Percentiles rank a stretch among this genome's conserved stretches.
Conservation (phyloP, 2,797 vertebrate genomes). For the Gephyroberyx darwinii region DNA sequence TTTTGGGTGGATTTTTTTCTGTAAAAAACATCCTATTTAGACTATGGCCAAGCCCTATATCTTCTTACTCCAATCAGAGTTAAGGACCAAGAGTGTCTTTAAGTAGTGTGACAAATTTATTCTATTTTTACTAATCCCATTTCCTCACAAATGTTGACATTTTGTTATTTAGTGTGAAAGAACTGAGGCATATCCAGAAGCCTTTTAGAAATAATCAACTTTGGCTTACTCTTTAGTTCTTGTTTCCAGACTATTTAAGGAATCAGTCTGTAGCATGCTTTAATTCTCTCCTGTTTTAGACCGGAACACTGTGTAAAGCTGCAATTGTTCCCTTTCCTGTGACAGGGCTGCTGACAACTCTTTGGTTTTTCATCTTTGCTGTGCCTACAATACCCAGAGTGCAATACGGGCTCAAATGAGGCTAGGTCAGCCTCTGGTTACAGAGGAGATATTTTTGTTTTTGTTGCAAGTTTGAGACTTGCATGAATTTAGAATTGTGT, state of each 20-base stretch:
- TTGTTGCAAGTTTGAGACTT: slow-evolving; percentile 80
- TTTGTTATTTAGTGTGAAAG: slow-evolving; percentile 64
- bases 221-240: slow-evolving; percentile 46
- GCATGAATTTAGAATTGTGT: slow-evolving; percentile 74
- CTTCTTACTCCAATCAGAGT: slow-evolving; percentile 50
- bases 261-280: slow-evolving; percentile 53
- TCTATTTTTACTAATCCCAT: slow-evolving; percentile 65
- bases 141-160: slow-evolving; percentile 49
- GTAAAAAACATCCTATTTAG: slow-evolving; percentile 46
- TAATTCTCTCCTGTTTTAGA: slow-evolving; percentile 51
- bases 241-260: slow-evolving; percentile 43
- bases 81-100: slow-evolving; percentile 38
- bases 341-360: slow-evolving; percentile 54
- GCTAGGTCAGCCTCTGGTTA: slow-evolving; percentile 67
- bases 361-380: slow-evolving; percentile 52
- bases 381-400: slow-evolving; percentile 77
- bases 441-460: slow-evolving; percentile 65
- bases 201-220: slow-evolving; percentile 67
- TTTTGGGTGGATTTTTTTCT: slow-evolving; percentile 26
- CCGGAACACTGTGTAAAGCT: slow-evolving; percentile 62
- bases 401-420: slow-evolving; percentile 69
- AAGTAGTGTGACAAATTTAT: slow-evolving; percentile 46
- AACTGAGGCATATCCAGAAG: slow-evolving; percentile 76
- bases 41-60: slow-evolving; percentile 65
- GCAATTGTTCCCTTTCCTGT: slow-evolving; percentile 49